A percentile compares a stretch with the other conserved stretches of the same genome.
phyloP scores from a whole-genome alignment of 2,888 invertebrate genomes.

The Polymixis lichenea region DNA sequence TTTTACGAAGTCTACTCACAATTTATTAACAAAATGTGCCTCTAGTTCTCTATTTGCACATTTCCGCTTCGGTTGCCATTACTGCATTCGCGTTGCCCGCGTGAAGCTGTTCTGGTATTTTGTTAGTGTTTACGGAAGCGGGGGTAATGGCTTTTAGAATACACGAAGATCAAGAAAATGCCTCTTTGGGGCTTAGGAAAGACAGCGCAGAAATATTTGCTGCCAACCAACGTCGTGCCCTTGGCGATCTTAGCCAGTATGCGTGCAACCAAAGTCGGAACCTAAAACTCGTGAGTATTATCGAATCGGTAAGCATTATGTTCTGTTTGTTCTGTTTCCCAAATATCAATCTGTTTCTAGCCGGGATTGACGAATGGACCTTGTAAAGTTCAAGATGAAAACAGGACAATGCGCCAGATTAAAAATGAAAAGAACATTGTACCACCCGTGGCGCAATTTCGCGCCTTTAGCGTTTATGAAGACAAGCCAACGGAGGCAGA shows the following conservation, averaged over 20 bases:
- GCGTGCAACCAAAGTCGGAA: conserved; percentile 89
- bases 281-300: conserved; percentile 88
- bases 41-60: conserved; percentile 68
- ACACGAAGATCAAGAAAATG: conserved; percentile 95
- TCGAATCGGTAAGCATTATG: conserved; percentile 25
- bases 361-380: conserved; percentile 86
- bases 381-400: conserved; percentile 88
- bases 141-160: conserved; percentile 94
- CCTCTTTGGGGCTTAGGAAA: conserved; percentile 88
- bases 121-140: conserved; percentile 84
- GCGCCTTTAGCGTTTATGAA: conserved; percentile 94
- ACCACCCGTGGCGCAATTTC: conserved; percentile 93
- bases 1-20: conserved; percentile 77
- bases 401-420: conserved; percentile 85
- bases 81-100: conserved; percentile 72
- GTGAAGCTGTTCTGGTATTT: conserved; percentile 73
- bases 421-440: conserved; percentile 89
- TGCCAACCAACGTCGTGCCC: conserved; percentile 91
- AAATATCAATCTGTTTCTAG: conserved; percentile 71
- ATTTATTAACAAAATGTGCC: conserved; percentile 78
- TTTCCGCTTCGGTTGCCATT: conserved; percentile 76
- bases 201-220: conserved; percentile 88
- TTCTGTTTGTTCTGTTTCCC: conserved; percentile 38
- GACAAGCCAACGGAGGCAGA: conserved; percentile 89
- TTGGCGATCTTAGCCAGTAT: conserved; percentile 92